A percentile compares a stretch with the other conserved stretches of the same genome.
Conservation (phyloP, 2,797 vertebrate genomes). For the Ibycter americanus region DNA sequence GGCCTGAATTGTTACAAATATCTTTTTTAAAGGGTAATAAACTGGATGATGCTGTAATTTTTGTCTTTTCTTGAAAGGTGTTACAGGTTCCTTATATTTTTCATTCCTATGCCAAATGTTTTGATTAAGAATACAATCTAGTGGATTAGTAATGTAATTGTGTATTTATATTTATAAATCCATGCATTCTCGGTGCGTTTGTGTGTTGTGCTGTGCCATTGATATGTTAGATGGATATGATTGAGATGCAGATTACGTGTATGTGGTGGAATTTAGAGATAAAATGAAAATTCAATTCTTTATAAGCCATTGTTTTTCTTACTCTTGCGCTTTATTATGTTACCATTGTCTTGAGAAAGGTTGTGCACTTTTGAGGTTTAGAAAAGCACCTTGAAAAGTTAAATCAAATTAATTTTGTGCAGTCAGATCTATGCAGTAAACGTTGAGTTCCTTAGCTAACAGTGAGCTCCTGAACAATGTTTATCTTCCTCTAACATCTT, state of each 20-base stretch:
- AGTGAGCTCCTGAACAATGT: not conserved
- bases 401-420: not conserved
- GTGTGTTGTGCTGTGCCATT: not conserved
- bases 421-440: not conserved
- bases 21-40: not conserved
- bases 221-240: not conserved
- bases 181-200: not conserved
- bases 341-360: not conserved
- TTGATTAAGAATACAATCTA: constrained; percentile 23
- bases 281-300: not conserved
- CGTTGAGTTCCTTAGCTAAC: not conserved
- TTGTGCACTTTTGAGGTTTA: not conserved
- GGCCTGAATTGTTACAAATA: constrained; percentile 12
- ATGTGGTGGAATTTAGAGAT: not conserved
- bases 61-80: not conserved
- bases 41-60: not conserved
- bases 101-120: not conserved
- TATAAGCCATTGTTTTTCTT: not conserved
- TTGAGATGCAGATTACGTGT: not conserved
- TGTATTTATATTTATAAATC: constrained; percentile 46
- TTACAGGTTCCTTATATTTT: not conserved
- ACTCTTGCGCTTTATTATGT: not conserved
- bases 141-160: constrained; percentile 6
- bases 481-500: not conserved
- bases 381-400: not conserved